Base-by-base conservation (phyloP, 2,113 vertebrate species). In the Alethe diademata region DNA sequence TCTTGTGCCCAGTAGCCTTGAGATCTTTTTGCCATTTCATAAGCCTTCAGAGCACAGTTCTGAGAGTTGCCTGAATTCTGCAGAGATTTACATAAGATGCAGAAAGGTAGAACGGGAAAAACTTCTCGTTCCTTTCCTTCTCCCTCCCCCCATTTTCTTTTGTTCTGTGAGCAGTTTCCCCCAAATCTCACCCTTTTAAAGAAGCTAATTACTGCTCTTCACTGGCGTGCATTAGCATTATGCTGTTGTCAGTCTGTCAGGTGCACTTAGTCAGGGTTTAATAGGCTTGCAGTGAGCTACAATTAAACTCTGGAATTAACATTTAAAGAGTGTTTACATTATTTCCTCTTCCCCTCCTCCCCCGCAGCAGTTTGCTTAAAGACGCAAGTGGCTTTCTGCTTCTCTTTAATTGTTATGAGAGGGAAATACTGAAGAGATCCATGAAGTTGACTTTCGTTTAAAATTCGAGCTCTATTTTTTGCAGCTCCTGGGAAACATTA, bases 211-310 rank as follows among this genome's bases (percentile, higher is more conserved):
- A 75, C 90, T 95, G 83, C 93, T 96, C 93, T 95, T 97, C 91
- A 50, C 80, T 92, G 86, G 95, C 92, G n/a, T 66, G 88, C 86
- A 97, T 96, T 95, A 95, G 76, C 76, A 96, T 96, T 97, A 94
- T 96, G 93, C 90, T 93, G 93, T 95, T 96, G 96, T 97, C 96
- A 97, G 92, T 96, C 96, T 97, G 96, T 96, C 95, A 97, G 96
- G 95, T 97, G 93, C 95, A 95, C 95, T 97, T 96, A 97, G 92
- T 93, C 95, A 96, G 88, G 91, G 91, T 91, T 97, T 97, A 96
- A 97, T 96, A 96, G 92, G 93, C 83, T 96, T 92, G 86, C 96
- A 95, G 92, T 75, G 96, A 95, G 92, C 96, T 97, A 95, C 96
- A 96, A 97, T 97, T 97, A 96, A 97, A 96, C 88, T 92, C 88